Evolutionary conservation across 2,113 vertebrate genomes (phyloP).

Genomic region (Hemichromis elongatus): DNA sequence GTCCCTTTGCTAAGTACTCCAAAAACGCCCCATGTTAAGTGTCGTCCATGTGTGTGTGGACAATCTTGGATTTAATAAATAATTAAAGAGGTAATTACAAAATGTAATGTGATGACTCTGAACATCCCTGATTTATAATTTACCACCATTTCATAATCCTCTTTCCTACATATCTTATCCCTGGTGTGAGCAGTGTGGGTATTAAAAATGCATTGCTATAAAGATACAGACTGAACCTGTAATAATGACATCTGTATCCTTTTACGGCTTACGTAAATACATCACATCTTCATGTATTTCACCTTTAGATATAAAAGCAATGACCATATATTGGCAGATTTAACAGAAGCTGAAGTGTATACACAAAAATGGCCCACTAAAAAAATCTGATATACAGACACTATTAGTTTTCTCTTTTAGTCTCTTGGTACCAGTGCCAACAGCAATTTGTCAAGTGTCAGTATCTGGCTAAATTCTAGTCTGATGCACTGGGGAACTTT

Average conservation of each 20-base stretch:
- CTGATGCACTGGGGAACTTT: not conserved
- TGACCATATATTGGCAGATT: not conserved
- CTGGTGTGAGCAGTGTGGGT: not conserved
- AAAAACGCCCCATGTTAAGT: not conserved
- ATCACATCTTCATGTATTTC: not conserved
- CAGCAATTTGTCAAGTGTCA: constrained; percentile 39
- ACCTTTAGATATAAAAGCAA: not conserved
- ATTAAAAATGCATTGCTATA: constrained; percentile 29
- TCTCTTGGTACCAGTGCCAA: constrained; percentile 2
- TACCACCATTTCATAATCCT: not conserved
- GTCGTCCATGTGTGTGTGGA: not conserved
- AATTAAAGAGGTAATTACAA: constrained; percentile 45
- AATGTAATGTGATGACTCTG: constrained; percentile 26
- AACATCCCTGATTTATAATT: constrained; percentile 45
- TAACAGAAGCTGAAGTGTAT: not conserved
- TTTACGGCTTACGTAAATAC: not conserved
- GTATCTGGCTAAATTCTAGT: not conserved
- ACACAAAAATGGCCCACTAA: not conserved
- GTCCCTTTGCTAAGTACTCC: constrained; percentile 15
- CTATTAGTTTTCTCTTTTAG: not conserved
- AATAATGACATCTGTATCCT: constrained; percentile 17
- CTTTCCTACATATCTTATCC: not conserved
- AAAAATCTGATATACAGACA: not conserved
- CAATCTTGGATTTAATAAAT: constrained; percentile 22
- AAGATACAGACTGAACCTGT: not conserved